Base-by-base conservation (phyloP, 2,113 vertebrate genomes). In the Centropus bengalensis region DNA sequence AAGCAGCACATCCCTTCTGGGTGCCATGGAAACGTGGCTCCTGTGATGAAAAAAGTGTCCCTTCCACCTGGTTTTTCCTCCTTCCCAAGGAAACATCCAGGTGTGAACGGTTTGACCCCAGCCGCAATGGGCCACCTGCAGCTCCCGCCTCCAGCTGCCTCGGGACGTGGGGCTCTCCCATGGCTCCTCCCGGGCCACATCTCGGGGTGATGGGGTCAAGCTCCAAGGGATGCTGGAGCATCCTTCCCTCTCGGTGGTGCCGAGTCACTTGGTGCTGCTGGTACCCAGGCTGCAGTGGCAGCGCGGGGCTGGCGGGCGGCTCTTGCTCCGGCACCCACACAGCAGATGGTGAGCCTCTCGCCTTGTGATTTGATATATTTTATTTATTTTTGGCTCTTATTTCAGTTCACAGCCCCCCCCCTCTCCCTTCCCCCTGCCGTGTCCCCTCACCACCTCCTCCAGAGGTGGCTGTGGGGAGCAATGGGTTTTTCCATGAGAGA, bases 11-110 rank as follows among this genome's bases (percentile, higher is more conserved):
- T 97, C 91, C 81, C 68, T 21, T 40, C 93, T 58, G 92, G 98
- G 89, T 96, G 92, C 96, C 96, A 98, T 97, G 97, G 98, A 97
- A 98, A 98, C 97, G 2, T 73, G 22, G 77, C 73, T 96, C 55
- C 27, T 10, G 24, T 28, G 49, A 9, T 10, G 11, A 8, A 10
- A 23, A n/a, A 62, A 8, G 26, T 78, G 91, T 78, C 12, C 45
- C 80, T 97, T 78, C 78, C 91, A 97, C 97, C 95, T 92, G 94
- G 80, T 88, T 97, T 94, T 56, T 82, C 81, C 88, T 91, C 59
- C 83, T 82, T 90, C 76, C 66, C 14, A 1, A 95, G 94, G 86
- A 96, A 95, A 93, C 75, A 10, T 86, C 9, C 33, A 86, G 73
- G 88, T 89, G 89, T 33, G 86, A 95, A 88, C 55, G 73, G 84